Conservation (phyloP, 2,888 invertebrate genomes). For the Pristionchus fissidentatus region DNA sequence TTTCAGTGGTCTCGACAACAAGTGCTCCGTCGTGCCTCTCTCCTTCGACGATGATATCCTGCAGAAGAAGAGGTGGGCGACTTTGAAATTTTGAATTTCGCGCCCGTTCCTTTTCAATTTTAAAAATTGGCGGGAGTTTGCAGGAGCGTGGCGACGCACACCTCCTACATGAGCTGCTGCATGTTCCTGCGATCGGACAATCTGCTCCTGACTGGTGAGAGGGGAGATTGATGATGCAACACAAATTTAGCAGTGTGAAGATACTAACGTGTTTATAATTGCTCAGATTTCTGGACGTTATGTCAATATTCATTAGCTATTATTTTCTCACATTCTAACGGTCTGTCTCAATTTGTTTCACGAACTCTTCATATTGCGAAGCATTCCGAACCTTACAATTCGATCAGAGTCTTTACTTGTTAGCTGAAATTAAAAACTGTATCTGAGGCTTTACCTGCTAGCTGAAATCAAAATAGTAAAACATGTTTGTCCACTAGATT, state of each 20-base stretch:
- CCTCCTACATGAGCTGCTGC: conserved; percentile 97
- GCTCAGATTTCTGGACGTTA: too few relatives aligned
- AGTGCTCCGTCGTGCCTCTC: conserved; percentile 97
- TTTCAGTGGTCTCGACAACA: conserved; percentile 95
- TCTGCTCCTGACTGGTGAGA: conserved; percentile 81
- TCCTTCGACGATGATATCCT: conserved; percentile 92
- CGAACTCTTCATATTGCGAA: too few relatives aligned
- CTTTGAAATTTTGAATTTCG: not conserved
- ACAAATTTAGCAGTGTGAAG: not conserved
- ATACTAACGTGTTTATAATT: conserved; percentile 23
- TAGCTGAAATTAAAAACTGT: too few relatives aligned
- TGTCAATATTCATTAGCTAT: too few relatives aligned
- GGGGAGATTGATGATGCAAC: conserved; percentile 50
- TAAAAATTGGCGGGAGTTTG: too few relatives aligned
- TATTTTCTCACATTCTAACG: too few relatives aligned
- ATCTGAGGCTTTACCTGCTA: too few relatives aligned
- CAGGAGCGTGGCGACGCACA: conserved; percentile 91
- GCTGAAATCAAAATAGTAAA: too few relatives aligned
- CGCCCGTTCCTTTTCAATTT: not conserved
- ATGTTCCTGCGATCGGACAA: conserved; percentile 98
- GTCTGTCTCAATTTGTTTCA: too few relatives aligned
- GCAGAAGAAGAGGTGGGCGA: conserved; percentile 58
- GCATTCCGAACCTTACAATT: too few relatives aligned
- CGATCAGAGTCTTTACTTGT: too few relatives aligned
- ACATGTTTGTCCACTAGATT: too few relatives aligned